Evolutionary conservation across 2,888 invertebrate species (phyloP), one percentile per base, ranked within the genome.

Genomic region (Psylliodes chrysocephalus): DNA sequence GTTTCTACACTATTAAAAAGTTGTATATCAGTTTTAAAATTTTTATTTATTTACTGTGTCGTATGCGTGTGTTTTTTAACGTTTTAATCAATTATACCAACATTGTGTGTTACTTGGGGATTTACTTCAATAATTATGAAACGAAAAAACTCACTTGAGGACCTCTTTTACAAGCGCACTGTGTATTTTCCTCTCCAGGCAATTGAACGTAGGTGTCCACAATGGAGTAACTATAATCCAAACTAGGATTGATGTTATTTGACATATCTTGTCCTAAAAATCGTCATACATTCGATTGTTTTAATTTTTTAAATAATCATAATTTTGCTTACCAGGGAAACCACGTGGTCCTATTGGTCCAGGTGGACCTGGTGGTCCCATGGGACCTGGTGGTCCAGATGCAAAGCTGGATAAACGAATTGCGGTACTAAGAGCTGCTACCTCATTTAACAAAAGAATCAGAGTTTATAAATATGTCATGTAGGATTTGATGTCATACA

Each of bases 131-230:
- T n/a, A n/a, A n/a, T n/a, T n/a, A n/a, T n/a, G n/a, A n/a, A n/a
- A n/a, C n/a, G n/a, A n/a, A 30, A 15, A 2, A 17, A 78, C 83
- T 81, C 77, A 89, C 89, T 78, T 89, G 84, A 0, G 89, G 86
- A 5, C 90, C 90, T 72, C 90, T 82, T 77, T 89, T 89, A 73
- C 90, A 90, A 46, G 86, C 83, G 71, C 90, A 90, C 73, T 86
- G 87, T 22, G 76, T 71, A 40, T 75, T 72, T 40, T 76, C 78
- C 19, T 81, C 77, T 0, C 86, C 87, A 71, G 86, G 85, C 33
- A 86, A 76, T 1, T 86, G 86, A n/a, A 87, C 87, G 51, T 86
- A 88, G 3, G 87, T 83, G 73, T 89, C 88, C 60, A 89, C 75
- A 64, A 88, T 83, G 52, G 86, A 83, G 75, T 86, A 86, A 0